A percentile compares a stretch with the other conserved stretches of the same genome.
Evolutionary conservation across 1,140 invertebrate species (phyloP).

Genomic region (Augochlora pura): DNA sequence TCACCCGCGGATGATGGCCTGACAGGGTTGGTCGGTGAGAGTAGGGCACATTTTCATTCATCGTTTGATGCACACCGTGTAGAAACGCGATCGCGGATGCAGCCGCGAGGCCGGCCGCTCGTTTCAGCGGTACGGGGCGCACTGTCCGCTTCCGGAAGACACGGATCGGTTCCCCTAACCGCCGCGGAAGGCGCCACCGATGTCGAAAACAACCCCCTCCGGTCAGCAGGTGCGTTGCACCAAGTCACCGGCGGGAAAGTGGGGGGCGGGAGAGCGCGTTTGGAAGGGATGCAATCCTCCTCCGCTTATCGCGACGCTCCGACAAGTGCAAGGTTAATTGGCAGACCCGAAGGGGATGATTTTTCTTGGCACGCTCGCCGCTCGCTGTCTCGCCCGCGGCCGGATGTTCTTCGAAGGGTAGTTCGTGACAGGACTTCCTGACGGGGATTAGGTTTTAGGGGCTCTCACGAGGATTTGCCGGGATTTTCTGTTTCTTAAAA

Average conservation of each 20-base stretch:
- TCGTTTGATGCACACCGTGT: conserved; percentile 65
- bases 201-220: conserved; percentile 70
- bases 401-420: not conserved
- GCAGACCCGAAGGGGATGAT: conserved; percentile 24
- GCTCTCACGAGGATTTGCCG: not conserved
- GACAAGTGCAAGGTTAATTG: conserved; percentile 46
- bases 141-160: conserved; percentile 64
- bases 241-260: not conserved
- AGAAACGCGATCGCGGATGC: conserved; percentile 43
- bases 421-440: not conserved
- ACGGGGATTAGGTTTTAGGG: not conserved
- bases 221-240: conserved; percentile 44
- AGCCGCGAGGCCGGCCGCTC: conserved; percentile 61
- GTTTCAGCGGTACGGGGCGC: conserved; percentile 72
- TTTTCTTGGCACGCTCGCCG: conserved; percentile 18
- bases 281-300: not conserved
- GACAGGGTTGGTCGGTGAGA: conserved; percentile 4
- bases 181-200: conserved; percentile 63
- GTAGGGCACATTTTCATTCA: conserved; percentile 70
- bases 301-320: conserved; percentile 7
- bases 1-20: not conserved
- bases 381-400: not conserved
- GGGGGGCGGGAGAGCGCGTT: not conserved
- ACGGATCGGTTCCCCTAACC: conserved; percentile 51
- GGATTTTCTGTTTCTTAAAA: conserved; percentile 4